phyloP scores from a whole-genome alignment of 1,140 invertebrate genomes.

The Solenopsis invicta region DNA sequence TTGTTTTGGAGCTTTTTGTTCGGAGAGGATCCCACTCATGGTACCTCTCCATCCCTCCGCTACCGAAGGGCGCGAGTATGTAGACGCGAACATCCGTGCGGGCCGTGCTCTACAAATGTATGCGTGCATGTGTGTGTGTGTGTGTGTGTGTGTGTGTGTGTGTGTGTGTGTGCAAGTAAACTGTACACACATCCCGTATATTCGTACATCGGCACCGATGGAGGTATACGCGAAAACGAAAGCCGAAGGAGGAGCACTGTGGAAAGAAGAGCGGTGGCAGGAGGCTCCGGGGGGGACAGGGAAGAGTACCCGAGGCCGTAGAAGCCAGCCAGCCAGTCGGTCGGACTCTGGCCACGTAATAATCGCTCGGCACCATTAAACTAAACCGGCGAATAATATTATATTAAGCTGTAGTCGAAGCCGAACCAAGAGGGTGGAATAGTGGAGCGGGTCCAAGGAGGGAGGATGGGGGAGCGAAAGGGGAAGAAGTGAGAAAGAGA shows the following conservation, averaged over 20 bases:
- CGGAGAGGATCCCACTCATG: conserved; percentile 54
- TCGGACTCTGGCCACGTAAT: conserved; percentile 83
- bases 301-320: conserved; percentile 78
- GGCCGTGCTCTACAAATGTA: background rate
- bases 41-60: conserved; percentile 14
- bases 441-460: conserved; percentile 72
- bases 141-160: too few relatives aligned
- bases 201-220: conserved; percentile 27
- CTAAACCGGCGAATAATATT: conserved; percentile 87
- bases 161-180: background rate
- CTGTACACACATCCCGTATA: conserved; percentile 36
- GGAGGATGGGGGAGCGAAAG: conserved; percentile 56
- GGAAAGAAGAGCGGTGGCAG: conserved; percentile 61
- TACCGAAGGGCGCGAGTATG: conserved; percentile 6
- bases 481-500: conserved; percentile 36
- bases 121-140: too few relatives aligned
- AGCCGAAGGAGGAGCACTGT: conserved; percentile 9
- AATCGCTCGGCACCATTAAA: conserved; percentile 87
- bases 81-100: conserved; percentile 27
- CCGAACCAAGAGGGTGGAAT: conserved; percentile 73
- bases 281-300: conserved; percentile 62
- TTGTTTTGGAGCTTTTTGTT: conserved; percentile 84
- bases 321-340: conserved; percentile 75
- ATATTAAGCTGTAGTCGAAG: conserved; percentile 84
- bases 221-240: conserved; percentile 24